phyloP scores from a whole-genome alignment of 1,140 invertebrate species.

The Ooceraea biroi region DNA sequence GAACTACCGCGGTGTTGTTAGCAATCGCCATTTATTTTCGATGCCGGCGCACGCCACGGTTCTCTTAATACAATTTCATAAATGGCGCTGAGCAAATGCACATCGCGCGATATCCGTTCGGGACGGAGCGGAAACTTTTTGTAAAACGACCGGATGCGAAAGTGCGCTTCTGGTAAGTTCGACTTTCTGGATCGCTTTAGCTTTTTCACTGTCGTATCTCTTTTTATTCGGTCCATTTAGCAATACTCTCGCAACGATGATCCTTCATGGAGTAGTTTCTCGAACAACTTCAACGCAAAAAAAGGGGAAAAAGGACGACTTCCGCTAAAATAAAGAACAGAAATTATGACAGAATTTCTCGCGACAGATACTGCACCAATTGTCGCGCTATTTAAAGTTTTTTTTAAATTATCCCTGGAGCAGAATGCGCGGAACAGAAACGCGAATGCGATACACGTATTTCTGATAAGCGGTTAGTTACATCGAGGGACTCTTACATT shows the following conservation, averaged over 20 bases:
- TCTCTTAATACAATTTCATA: slow-evolving; percentile 58
- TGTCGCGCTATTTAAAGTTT: neutral
- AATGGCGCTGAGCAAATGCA: slow-evolving; percentile 37
- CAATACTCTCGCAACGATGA: slow-evolving; percentile 15
- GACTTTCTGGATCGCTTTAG: slow-evolving; percentile 40
- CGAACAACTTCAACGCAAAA: slow-evolving; percentile 5
- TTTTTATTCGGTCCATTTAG: slow-evolving; percentile 47
- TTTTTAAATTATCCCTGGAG: neutral
- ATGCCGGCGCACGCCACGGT: neutral
- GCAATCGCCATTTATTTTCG: slow-evolving; percentile 33
- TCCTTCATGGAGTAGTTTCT: neutral
- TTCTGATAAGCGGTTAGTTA: slow-evolving; percentile 52
- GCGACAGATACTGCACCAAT: neutral
- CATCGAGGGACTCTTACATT: slow-evolving; percentile 13
- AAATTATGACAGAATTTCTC: neutral
- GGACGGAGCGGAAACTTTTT: slow-evolving; percentile 14
- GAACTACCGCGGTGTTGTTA: slow-evolving; percentile 19
- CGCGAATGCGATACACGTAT: slow-evolving; percentile 4
- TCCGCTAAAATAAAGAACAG: neutral
- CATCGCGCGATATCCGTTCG: slow-evolving; percentile 28
- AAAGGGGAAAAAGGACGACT: neutral
- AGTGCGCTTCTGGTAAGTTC: slow-evolving; percentile 17
- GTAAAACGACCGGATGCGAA: slow-evolving; percentile 43
- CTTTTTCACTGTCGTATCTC: slow-evolving; percentile 45
- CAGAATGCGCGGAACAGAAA: neutral